These are phyloP conservation scores for Seira musarum DNA, from an alignment of 2,888 invertebrate genomes.

Conservation along the genomic window DNA sequence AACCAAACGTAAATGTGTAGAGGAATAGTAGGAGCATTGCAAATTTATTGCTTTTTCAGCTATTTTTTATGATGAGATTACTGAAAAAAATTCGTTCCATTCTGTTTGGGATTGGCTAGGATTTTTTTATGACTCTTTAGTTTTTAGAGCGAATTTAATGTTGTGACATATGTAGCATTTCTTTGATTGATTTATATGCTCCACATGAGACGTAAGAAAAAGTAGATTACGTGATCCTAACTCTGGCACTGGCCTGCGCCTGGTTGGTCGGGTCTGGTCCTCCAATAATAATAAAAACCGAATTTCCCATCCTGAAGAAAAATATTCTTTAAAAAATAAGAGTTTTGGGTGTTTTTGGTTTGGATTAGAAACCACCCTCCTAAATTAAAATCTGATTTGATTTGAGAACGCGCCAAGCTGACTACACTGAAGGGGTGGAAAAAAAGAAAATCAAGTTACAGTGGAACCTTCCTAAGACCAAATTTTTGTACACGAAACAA, in stretches of 20 bases:
- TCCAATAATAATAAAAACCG: conserved; percentile 16
- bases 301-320: background rate
- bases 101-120: conserved; percentile 19
- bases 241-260: background rate
- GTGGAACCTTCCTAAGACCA: no score
- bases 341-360: no score
- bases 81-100: conserved; percentile 19
- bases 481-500: no score
- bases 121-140: conserved; percentile 38
- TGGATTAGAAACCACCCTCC: no score
- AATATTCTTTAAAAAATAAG: conserved; percentile 24
- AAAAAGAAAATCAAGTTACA: no score
- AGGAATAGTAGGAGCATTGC: conserved; percentile 27
- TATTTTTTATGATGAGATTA: conserved; percentile 38
- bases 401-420: no score
- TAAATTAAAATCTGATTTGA: no score
- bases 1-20: conserved; percentile 21
- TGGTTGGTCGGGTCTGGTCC: background rate
- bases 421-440: no score
- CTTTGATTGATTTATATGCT: conserved; percentile 41
- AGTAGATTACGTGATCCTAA: conserved; percentile 5
- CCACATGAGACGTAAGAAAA: background rate
- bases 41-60: conserved; percentile 8
- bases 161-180: conserved; percentile 42
- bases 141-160: conserved; percentile 26